Evolutionary conservation across 2,113 vertebrate genomes (phyloP).

Genomic region (Hirundichthys speculiger): DNA sequence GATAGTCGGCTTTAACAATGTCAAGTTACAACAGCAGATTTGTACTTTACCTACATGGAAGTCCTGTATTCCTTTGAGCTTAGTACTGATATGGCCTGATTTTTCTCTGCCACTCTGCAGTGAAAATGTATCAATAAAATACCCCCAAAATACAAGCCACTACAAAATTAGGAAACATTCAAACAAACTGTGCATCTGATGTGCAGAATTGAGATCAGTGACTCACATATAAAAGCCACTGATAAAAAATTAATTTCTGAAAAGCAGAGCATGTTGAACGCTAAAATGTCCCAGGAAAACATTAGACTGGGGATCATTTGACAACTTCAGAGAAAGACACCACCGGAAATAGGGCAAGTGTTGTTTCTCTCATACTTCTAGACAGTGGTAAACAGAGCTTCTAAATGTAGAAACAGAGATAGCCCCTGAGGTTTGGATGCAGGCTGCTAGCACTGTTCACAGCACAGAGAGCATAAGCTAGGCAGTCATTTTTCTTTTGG

Average conservation of each 20-base stretch:
- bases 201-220: not conserved
- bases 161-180: not conserved
- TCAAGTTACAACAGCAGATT: constrained; percentile 21
- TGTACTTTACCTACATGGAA: constrained; percentile 11
- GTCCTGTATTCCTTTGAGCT: not conserved
- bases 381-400: constrained; percentile 55
- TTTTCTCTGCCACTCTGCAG: not conserved
- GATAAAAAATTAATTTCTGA: not conserved
- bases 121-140: not conserved
- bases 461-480: constrained; percentile 37
- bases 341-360: constrained; percentile 49
- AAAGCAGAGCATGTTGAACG: not conserved
- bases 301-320: constrained; percentile 4
- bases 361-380: constrained; percentile 40
- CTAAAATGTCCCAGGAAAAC: constrained; percentile 5
- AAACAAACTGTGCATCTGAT: not conserved
- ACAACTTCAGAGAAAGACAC: constrained; percentile 40
- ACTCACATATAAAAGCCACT: not conserved
- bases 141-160: constrained; percentile 4
- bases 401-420: constrained; percentile 65
- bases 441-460: constrained; percentile 39
- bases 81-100: not conserved
- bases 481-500: constrained; percentile 47
- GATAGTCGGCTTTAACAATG: constrained; percentile 22
- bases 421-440: constrained; percentile 63